Percentiles rank a stretch among this genome's conserved stretches.
Conservation (phyloP, 2,888 invertebrate species). For the Dicycla oo region DNA sequence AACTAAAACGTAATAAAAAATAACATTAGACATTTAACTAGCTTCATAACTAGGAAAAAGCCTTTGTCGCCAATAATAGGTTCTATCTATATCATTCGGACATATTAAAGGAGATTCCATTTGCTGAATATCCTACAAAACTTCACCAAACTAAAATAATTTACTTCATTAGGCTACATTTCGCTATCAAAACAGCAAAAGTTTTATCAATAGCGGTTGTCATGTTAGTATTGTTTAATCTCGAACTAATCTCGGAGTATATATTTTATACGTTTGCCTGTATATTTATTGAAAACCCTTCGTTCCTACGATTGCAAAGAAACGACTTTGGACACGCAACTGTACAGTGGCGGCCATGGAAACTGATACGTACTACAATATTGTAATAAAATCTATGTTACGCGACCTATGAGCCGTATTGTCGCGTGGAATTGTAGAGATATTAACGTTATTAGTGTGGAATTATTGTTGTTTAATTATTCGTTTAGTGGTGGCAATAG, state of each 20-base stretch:
- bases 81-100: too few relatives aligned
- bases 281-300: slow-evolving; percentile 89
- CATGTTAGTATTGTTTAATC: slow-evolving; percentile 79
- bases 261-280: slow-evolving; percentile 69
- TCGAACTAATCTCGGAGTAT: slow-evolving; percentile 75
- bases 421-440: slow-evolving; percentile 29
- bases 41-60: too few relatives aligned
- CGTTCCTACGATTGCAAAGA: slow-evolving; percentile 87
- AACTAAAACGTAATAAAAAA: too few relatives aligned
- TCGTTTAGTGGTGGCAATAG: background rate
- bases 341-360: slow-evolving; percentile 77
- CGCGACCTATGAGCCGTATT: slow-evolving; percentile 48
- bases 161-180: slow-evolving; percentile 22
- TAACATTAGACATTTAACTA: too few relatives aligned
- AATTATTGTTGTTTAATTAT: slow-evolving; percentile 13
- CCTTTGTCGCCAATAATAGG: too few relatives aligned
- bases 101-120: background rate
- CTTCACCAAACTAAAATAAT: slow-evolving; percentile 3
- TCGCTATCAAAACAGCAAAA: slow-evolving; percentile 55
- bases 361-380: slow-evolving; percentile 64
- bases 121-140: background rate
- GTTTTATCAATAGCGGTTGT: slow-evolving; percentile 83
- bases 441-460: slow-evolving; percentile 20
- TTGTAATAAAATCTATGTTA: slow-evolving; percentile 63
- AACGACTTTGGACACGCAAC: slow-evolving; percentile 88